These are phyloP conservation scores for Schizopygopsis pylzovi DNA, from an alignment of 2,797 vertebrate genomes.

Conservation along the genomic window DNA sequence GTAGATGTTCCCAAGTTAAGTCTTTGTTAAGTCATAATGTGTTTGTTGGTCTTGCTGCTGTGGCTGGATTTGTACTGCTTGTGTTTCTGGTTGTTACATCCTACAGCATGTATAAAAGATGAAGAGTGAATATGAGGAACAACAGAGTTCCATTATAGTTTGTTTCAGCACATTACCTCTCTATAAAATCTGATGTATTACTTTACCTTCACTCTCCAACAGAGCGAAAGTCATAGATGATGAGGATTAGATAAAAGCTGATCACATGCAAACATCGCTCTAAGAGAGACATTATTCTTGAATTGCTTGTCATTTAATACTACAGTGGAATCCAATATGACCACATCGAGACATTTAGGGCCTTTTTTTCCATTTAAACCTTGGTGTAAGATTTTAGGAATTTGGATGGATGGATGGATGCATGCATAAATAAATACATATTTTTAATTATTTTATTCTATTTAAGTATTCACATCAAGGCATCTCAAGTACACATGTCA, in stretches of 20 bases:
- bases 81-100: constrained; percentile 48
- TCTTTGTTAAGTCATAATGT: constrained; percentile 2
- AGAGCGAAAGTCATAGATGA: not conserved
- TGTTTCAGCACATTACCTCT: not conserved
- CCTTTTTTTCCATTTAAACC: not conserved
- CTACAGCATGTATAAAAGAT: constrained; percentile 50
- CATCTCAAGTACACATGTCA: not conserved
- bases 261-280: constrained; percentile 38
- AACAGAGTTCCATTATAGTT: constrained; percentile 16
- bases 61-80: constrained; percentile 64
- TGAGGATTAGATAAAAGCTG: not conserved
- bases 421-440: not conserved
- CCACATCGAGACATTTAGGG: not conserved
- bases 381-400: not conserved
- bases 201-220: constrained; percentile 2
- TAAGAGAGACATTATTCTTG: not conserved
- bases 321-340: not conserved
- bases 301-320: not conserved
- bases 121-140: constrained; percentile 50
- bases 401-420: not conserved
- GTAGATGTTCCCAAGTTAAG: constrained; percentile 7
- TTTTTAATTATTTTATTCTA: not conserved
- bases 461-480: constrained; percentile 3
- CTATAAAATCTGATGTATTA: not conserved
- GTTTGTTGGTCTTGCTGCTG: constrained; percentile 58